Evolutionary conservation across 1,140 invertebrate species (phyloP).

Genomic region (Nylanderia fulva): DNA sequence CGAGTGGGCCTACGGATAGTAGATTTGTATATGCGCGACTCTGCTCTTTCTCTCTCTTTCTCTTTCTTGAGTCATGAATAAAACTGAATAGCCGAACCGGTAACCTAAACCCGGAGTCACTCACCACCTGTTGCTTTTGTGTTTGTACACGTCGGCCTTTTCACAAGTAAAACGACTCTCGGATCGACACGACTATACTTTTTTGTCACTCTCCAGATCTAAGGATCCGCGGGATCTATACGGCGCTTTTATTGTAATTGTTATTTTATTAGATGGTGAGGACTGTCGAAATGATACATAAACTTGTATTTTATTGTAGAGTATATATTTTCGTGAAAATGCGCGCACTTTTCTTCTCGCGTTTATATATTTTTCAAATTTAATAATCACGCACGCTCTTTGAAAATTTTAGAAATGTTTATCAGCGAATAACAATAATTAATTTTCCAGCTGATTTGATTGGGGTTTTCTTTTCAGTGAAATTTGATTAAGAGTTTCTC

Average conservation of each 20-base stretch:
- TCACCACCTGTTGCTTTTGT: constrained; percentile 78
- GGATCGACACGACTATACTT: constrained; percentile 43
- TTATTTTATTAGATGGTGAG: constrained; percentile 9
- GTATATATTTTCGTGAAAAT: constrained; percentile 9
- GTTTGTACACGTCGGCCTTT: constrained; percentile 66
- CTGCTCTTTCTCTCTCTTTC: neutral
- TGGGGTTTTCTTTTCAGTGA: too few species aligned
- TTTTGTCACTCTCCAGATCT: constrained; percentile 49
- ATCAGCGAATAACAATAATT: too few species aligned
- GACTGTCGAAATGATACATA: neutral
- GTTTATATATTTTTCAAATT: too few species aligned
- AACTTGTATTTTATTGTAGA: neutral
- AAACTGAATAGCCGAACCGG: constrained; percentile 77
- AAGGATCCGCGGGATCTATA: constrained; percentile 24
- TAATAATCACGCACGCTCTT: too few species aligned
- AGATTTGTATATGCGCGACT: constrained; percentile 69
- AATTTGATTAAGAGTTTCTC: too few species aligned
- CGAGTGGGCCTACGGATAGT: constrained; percentile 63
- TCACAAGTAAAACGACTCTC: constrained; percentile 63
- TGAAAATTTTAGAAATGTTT: too few species aligned
- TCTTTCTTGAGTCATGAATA: constrained; percentile 74
- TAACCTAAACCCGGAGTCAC: constrained; percentile 72
- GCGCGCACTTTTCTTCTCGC: too few species aligned
- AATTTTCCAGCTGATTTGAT: too few species aligned
- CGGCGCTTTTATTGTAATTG: neutral